Base-by-base conservation (phyloP, 37 sponge, comb jelly and placozoan species). In the Geodia barretti region DNA sequence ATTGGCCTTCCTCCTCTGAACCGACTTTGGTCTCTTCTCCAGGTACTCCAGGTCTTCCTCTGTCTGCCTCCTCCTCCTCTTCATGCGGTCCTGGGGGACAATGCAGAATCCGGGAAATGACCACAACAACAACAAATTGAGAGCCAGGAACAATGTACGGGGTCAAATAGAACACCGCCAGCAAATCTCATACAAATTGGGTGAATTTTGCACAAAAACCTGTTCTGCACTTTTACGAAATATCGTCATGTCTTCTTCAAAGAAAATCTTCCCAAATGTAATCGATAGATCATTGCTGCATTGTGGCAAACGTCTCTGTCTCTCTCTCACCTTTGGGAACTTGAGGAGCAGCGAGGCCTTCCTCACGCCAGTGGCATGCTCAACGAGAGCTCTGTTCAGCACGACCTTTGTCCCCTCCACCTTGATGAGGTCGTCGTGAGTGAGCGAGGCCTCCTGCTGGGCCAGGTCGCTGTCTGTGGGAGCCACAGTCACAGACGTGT, bases 401-500 rank as follows among this genome's bases (percentile, higher is more conserved):
- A 88, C 71, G 9, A 88, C 82, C 91, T 96, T 98, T 41, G 97
- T 96, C 2, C 97, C 99, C 81, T 98, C 97, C 30, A 96, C 93
- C 54, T 94, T 94, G 30, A 96, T 93, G 67, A 95, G 81, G 68
- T 93, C 94, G 62, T 90, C 89, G 32, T 87, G 78, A n/a, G 80
- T n/a, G 42, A 85, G 60, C 35, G 39, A 33, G 42, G 80, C 34
- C 72, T 93, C 92, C 30, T 77, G 85, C 31, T 87, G 73, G 29
- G 85, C 94, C 77, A 91, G 79, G 59, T 90, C 94, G 30, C 82
- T 71, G 67, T 88, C 95, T 4, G 93, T 90, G 63, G 76, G 79
- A 24, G 84, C 86, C 40, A 84, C 90, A 9, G 70, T 78, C 19
- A 87, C 81, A 24, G 91, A 84, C 32, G 76, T 89, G 64, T 91